Evolutionary conservation across 2,113 vertebrate genomes (phyloP).

Genomic region (Scortum barcoo): DNA sequence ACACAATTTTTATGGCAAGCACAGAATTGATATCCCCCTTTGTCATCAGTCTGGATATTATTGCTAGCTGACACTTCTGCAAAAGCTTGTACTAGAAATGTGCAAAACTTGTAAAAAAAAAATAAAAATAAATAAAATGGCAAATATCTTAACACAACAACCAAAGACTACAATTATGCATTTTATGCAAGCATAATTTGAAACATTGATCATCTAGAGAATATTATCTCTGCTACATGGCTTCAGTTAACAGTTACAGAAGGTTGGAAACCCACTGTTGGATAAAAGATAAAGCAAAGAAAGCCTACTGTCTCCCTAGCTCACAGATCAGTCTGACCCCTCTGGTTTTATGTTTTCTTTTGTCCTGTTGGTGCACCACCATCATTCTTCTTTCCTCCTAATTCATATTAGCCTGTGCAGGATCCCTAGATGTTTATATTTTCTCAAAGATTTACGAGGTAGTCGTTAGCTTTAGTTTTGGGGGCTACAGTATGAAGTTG

Average conservation of each 20-base stretch:
- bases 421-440: constrained; percentile 9
- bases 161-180: not conserved
- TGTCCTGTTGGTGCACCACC: not conserved
- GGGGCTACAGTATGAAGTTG: not conserved
- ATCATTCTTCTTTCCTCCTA: not conserved
- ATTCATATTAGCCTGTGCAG: not conserved
- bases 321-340: not conserved
- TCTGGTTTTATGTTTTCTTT: not conserved
- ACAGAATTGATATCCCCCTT: not conserved
- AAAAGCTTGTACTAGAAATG: not conserved
- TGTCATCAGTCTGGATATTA: not conserved
- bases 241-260: not conserved
- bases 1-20: not conserved
- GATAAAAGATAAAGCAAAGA: no score
- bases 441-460: constrained; percentile 6
- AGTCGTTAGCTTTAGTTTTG: not conserved
- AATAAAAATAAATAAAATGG: no score
- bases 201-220: not conserved
- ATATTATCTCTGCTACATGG: not conserved
- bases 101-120: not conserved
- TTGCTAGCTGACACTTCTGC: not conserved
- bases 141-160: not conserved
- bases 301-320: not conserved
- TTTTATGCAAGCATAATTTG: not conserved
- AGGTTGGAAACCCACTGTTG: no score